These are phyloP conservation scores for Speoplatyrhinus poulsoni DNA, from an alignment of 2,113 vertebrate genomes.

Conservation along the genomic window DNA sequence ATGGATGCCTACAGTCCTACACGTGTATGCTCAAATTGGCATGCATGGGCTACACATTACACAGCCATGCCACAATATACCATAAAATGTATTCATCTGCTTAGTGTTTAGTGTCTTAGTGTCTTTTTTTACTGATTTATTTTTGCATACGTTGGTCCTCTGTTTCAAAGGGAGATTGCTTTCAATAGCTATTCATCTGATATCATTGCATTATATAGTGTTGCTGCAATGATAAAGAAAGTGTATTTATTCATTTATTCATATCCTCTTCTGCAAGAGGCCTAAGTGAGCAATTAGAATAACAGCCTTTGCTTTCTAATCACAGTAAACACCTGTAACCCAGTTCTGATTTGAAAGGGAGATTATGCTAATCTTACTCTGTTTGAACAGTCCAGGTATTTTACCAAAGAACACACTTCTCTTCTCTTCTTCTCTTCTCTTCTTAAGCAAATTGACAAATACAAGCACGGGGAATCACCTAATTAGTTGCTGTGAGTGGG, in stretches of 20 bases:
- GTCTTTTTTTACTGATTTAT: not conserved
- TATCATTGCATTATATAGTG: slow-evolving; percentile 32
- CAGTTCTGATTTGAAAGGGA: slow-evolving; percentile 56
- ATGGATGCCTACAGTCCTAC: too few relatives aligned
- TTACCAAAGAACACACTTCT: slow-evolving; percentile 6
- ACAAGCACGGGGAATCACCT: not conserved
- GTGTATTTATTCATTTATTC: slow-evolving; percentile 31
- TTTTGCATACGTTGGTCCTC: not conserved
- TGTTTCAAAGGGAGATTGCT: slow-evolving; percentile 32
- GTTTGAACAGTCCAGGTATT: slow-evolving; percentile 37
- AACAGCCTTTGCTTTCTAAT: slow-evolving; percentile 54
- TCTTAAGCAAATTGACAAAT: not conserved
- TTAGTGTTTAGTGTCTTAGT: too few relatives aligned
- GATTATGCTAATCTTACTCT: slow-evolving; percentile 59
- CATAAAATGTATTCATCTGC: too few relatives aligned
- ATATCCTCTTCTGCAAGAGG: slow-evolving; percentile 15
- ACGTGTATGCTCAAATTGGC: too few relatives aligned
- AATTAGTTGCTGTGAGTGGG: not conserved
- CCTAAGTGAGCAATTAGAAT: slow-evolving; percentile 48
- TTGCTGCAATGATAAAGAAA: slow-evolving; percentile 26
- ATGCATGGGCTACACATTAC: too few relatives aligned
- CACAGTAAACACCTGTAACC: slow-evolving; percentile 55
- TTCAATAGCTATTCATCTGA: slow-evolving; percentile 25
- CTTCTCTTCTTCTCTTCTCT: slow-evolving; percentile 12
- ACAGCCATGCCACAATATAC: too few relatives aligned